Evolutionary conservation across 1,140 invertebrate species (phyloP), one percentile per base, ranked within the genome.

Genomic region (Bradysia coprophila): DNA sequence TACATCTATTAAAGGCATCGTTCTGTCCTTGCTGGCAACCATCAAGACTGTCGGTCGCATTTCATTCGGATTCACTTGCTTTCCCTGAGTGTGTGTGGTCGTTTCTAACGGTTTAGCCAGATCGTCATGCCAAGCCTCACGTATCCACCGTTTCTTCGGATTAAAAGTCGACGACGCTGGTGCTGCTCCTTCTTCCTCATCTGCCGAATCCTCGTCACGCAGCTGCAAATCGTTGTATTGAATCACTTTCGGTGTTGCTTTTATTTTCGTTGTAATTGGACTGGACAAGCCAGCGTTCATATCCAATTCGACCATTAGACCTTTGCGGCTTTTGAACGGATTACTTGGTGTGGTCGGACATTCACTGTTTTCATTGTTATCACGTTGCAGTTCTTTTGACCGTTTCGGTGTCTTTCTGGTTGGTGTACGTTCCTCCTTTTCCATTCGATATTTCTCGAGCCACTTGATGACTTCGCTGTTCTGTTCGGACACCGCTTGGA

Each of bases 71-170:
- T 44, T 39, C 16, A 21, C 6, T 39, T 22, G 21, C 10, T 39
- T 39, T 38, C 10, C 10, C 21, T 38, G 16, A 38, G 18, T 8
- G 10, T 10, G 4, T 16, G 18, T 20, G n/a, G 36, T 38, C 10
- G 36, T 20, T 22, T 39, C 38, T 39, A 39, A 39, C 16, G 38
- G 38, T 39, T 16, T 21, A 4, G 38, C 66, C 52, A 71, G 43
- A 55, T 65, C 47, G 13, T 75, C 68, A 20, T 68, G 50, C 18
- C 66, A 61, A 1, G 69, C 72, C 54, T 73, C 71, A 3, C 68
- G 54, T 11, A 75, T 48, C 73, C 73, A 76, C n/a, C 71, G 60
- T 48, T 75, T 74, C 51, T 76, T 76, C 18, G 72, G 72, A 44
- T 73, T 64, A 42, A 72, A 53, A 51, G 62, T 57, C 21, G 63